Evolutionary conservation across 1,140 invertebrate species (phyloP), one percentile per base, ranked within the genome.

Genomic region (Holcopasites calliopsidis): DNA sequence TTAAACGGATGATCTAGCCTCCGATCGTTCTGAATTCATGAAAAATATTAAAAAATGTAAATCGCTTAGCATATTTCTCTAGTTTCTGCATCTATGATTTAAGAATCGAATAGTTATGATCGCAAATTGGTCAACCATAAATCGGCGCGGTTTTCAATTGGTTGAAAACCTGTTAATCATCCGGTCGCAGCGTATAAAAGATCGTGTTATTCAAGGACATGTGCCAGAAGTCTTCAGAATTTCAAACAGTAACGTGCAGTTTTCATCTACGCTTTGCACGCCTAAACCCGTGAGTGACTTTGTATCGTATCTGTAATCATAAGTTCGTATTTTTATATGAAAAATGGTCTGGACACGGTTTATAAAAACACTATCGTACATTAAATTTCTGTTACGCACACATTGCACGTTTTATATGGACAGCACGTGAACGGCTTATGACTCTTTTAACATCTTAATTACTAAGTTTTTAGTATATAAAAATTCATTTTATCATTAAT

Each of bases 131-230:
- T 52, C 40, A 21, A 61, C 31, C 68, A 72, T 85, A 50, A 83
- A 83, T 66, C 83, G 58, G 13, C 54, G 69, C 18, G 68, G 72
- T 50, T 71, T 80, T 70, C 83, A 66, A 81, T 78, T 85, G 72
- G 74, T 52, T 10, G 65, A 73, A 23, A 68, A 75, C 11, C 10
- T 83, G 21, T 10, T 85, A 6, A 35, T 38, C 33, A 21, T 7
- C 4, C 60, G 54, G 3, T 16, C 3, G 5, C 64, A 8, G 0
- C 10, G 11, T 58, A 69, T 80, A 69, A 77, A 77, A 68, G 38
- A 60, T 26, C 28, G 33, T 23, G 74, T 8, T 26, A 8, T 44
- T 55, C 65, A 57, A 70, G 10, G 57, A 8, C n/a, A 18, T 0
- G 0, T 50, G 0, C 5, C 69, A 74, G 61, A 66, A 26, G 10